A percentile compares a stretch with the other conserved stretches of the same genome.
These are phyloP conservation scores for Leptura quadrifasciata DNA, from an alignment of 2,888 invertebrate genomes.

Conservation along the genomic window DNA sequence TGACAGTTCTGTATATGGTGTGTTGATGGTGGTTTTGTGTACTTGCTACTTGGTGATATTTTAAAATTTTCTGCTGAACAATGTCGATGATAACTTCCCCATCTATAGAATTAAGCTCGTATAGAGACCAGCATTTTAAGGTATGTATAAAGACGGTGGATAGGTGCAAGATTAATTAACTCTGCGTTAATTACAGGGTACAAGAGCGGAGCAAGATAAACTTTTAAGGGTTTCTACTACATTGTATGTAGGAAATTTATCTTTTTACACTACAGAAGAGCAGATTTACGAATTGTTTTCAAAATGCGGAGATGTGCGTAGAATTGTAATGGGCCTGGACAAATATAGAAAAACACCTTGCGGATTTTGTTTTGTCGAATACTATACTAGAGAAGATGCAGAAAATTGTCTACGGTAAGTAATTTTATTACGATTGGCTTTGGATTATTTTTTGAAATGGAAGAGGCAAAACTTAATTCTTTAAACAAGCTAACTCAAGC, in stretches of 20 bases:
- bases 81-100: constrained; percentile 73
- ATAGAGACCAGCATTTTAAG: constrained; percentile 97
- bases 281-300: constrained; percentile 98
- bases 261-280: constrained; percentile 99
- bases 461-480: too few relatives aligned
- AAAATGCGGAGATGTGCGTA: constrained; percentile 94
- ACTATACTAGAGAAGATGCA: constrained; percentile 84
- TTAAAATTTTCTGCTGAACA: not conserved
- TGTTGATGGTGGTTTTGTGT: too few relatives aligned
- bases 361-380: constrained; percentile 99
- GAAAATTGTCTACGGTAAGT: constrained; percentile 86
- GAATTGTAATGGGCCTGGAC: constrained; percentile 98
- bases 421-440: not conserved
- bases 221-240: constrained; percentile 86
- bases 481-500: too few relatives aligned
- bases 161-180: not conserved
- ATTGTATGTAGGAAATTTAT: constrained; percentile 97
- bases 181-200: constrained; percentile 80
- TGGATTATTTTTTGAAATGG: too few relatives aligned
- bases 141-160: too few relatives aligned
- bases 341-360: constrained; percentile 99
- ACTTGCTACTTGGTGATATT: not conserved
- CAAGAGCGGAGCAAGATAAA: constrained; percentile 90
- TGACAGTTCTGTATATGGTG: too few relatives aligned
- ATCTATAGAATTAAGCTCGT: constrained; percentile 90